Base-by-base conservation (phyloP, 2,888 invertebrate species). In the Apamea anceps region DNA sequence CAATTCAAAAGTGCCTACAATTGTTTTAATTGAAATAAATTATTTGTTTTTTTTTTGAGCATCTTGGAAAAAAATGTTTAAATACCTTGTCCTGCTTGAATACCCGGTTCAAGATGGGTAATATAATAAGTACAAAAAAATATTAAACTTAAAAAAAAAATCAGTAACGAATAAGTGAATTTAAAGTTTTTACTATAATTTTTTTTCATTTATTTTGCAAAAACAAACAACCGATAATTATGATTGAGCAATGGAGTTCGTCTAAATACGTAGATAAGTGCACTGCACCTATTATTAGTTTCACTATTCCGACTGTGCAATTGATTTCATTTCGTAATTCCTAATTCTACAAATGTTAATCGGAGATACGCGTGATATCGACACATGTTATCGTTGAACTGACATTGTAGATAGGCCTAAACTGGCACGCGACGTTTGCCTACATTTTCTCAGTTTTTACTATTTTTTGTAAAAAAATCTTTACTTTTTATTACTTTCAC, bases 341-440 rank as follows among this genome's bases (percentile, higher is more conserved):
- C 72, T 87, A 79, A 84, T 88, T 85, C 81, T 66, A 78, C 84
- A 86, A 85, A 77, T 80, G 80, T 75, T 83, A 81, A 80, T 85
- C 82, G 76, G 42, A 82, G 82, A 87, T 87, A 89, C 57, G 79
- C 66, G 6, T 77, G 80, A 79, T 88, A 88, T 88, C 80, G n/a
- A 85, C 62, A 87, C 42, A 71, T 84, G 82, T 81, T 88, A 88
- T 89, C 90, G 57, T 75, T 45, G 72, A 37, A 81, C 80, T 86
- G 89, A 83, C 87, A 89, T 87, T 80, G 79, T 78, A 89, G 87
- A 89, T 89, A 89, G 89, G 89, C 89, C 89, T 89, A 89, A 88
- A 88, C 74, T 86, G 45, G 80, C 79, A 88, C 85, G 88, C 87
- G 82, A 79, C 81, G 80, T 79, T 63, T 63, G 13, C n/a, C 32